Evolutionary conservation across 2,888 invertebrate species (phyloP), one percentile per base, ranked within the genome.

Genomic region (Onthophagus sagittarius): DNA sequence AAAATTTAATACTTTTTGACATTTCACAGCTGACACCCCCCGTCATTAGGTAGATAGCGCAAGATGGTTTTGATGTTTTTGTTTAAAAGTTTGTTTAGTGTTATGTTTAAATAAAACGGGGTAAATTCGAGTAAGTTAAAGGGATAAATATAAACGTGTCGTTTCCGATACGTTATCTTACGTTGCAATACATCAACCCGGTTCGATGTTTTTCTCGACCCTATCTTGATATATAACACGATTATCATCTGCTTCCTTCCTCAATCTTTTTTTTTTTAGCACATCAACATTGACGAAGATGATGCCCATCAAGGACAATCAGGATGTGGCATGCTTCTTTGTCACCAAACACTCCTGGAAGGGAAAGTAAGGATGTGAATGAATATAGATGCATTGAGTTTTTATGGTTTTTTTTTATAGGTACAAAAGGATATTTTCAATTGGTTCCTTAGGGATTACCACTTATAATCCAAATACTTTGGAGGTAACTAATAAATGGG

Each of bases 341-440:
- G 97, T 98, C 83, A 97, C 95, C 53, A 99, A 99, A 87, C 97
- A 98, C 86, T 97, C 95, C 31, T 99, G 99, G 99, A 98, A 97
- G 86, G 99, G 99, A 85, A 98, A 96, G 93, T 94, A 86, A 89
- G 91, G 86, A 73, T 32, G 33, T 73, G 15, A 70, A 73, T 75
- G 64, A 72, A 69, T 72, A 53, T 71, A 62, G 70, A 14, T 14
- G 62, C n/a, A 11, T 15, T 5, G 6, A 11, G 14, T 13, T 53
- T 74, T 15, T 73, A 65, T 62, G 70, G 62, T 70, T 14, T n/a
- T 70, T 71, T 69, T 76, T 80, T 81, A 39, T 81, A 94, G 94
- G 83, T 99, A 99, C 87, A 98, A 97, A 86, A 89, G 99, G 80
- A 95, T 99, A 81, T 96, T 99, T 84, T 97, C 99, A 6, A 92